Evolutionary conservation across 2,797 vertebrate genomes (phyloP).

Genomic region (Ctenosaura bakeri): DNA sequence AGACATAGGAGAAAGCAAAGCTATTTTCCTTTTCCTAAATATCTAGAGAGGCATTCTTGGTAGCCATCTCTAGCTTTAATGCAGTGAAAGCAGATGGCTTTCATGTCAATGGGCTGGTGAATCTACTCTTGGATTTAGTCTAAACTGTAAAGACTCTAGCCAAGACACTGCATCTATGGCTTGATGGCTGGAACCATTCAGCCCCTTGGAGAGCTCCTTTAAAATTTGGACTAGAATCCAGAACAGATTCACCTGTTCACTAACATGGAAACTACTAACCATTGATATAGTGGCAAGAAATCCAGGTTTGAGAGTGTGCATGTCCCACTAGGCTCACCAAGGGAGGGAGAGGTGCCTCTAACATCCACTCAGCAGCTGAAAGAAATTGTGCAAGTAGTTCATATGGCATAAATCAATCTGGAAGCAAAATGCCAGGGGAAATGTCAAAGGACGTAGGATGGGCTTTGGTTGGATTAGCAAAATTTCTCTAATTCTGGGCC

Average conservation of each 20-base stretch:
- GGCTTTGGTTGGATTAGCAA: not conserved
- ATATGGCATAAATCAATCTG: not conserved
- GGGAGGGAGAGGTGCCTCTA: not conserved
- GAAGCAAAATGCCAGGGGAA: not conserved
- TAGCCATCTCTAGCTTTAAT: not conserved
- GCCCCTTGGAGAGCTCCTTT: too few relatives aligned
- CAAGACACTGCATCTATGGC: too few relatives aligned
- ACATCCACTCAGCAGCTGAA: not conserved
- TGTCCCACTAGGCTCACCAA: not conserved
- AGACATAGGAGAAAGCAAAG: too few relatives aligned
- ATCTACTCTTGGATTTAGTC: too few relatives aligned
- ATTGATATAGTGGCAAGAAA: not conserved
- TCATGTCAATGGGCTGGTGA: too few relatives aligned
- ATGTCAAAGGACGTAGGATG: not conserved
- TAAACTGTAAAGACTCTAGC: too few relatives aligned
- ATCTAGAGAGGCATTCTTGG: not conserved
- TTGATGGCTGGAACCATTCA: too few relatives aligned
- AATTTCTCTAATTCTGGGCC: not conserved
- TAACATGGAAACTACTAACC: too few relatives aligned
- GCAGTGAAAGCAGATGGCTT: too few relatives aligned
- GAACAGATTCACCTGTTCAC: too few relatives aligned
- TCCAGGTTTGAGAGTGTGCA: not conserved
- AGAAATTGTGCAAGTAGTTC: not conserved
- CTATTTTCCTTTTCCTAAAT: too few relatives aligned
- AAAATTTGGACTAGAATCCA: too few relatives aligned